Base-by-base conservation (phyloP, 2,888 invertebrate species). In the Archips xylosteana region DNA sequence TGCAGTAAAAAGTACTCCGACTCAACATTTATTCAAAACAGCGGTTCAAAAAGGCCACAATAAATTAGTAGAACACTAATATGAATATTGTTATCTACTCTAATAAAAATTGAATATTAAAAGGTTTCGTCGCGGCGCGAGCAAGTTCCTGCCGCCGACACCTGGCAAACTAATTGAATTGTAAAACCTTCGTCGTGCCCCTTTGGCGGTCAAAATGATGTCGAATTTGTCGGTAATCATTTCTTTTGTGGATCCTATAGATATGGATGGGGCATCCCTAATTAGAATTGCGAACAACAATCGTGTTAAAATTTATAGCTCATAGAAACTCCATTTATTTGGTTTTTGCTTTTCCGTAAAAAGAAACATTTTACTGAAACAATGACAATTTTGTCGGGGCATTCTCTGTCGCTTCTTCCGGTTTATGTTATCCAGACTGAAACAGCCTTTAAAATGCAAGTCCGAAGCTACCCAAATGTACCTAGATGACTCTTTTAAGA, bases 151-250 rank as follows among this genome's bases (percentile, higher is more conserved):
- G 61, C 81, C 84, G 87, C 85, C 88, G 84, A 87, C 93, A 93
- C 92, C 93, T 92, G 93, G 89, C 88, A 85, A 83, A 79, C 89
- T 92, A 93, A 93, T 93, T 93, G 92, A 93, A 93, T 92, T 93
- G 93, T 93, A 67, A 67, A 67, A 67, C 57, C 66, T 91, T 65
- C 65, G 65, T 47, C 63, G 42, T 92, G 92, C 91, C 92, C 90
- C 89, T 57, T 89, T 88, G 87, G 89, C 91, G 90, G 92, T 89
- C 89, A 88, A 87, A 89, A 85, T 84, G 87, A 88, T 88, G 89
- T 90, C 79, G 85, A 89, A 88, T 89, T 87, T 90, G 91, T 90
- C 89, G 51, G 36, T 51, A 51, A 65, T 65, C 49, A 51, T 34
- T 60, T 60, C 36, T 51, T 63, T 42, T 51, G 15, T 34, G 2